Conservation (phyloP, 2,797 vertebrate genomes). For the Gambusia yucatana region DNA sequence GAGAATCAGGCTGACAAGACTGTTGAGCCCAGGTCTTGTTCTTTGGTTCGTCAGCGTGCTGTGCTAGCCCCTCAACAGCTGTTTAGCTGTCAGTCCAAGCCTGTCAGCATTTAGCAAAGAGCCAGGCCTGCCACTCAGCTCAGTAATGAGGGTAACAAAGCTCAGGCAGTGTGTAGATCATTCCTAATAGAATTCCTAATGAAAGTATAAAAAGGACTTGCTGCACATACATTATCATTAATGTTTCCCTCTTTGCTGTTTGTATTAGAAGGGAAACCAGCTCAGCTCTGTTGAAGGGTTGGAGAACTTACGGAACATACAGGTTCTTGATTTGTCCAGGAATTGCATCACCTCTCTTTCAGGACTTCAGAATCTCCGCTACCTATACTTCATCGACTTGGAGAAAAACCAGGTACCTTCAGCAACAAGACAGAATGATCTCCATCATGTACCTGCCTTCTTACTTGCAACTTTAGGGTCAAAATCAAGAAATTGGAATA, state of each 20-base stretch:
- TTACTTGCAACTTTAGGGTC: not conserved
- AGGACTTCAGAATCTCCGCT: slow-evolving; percentile 85
- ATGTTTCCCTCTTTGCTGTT: slow-evolving; percentile 23
- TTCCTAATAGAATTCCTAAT: slow-evolving; percentile 58
- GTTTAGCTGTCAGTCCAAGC: slow-evolving; percentile 73
- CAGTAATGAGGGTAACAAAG: slow-evolving; percentile 37
- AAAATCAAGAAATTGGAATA: not conserved
- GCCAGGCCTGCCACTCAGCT: slow-evolving; percentile 63
- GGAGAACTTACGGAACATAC: slow-evolving; percentile 80
- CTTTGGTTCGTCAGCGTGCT: slow-evolving; percentile 57
- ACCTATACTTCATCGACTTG: slow-evolving; percentile 85
- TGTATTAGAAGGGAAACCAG: slow-evolving; percentile 86
- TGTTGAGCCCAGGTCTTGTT: slow-evolving; percentile 44
- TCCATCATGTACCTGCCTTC: not conserved
- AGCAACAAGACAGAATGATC: not conserved
- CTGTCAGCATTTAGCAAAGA: slow-evolving; percentile 63
- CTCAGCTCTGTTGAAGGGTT: slow-evolving; percentile 85
- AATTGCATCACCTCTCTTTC: slow-evolving; percentile 87
- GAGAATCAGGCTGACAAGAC: slow-evolving; percentile 42
- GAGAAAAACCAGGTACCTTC: slow-evolving; percentile 89
- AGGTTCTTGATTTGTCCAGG: slow-evolving; percentile 86
- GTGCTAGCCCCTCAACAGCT: slow-evolving; percentile 70
- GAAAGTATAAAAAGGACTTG: slow-evolving; percentile 8
- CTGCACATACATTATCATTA: slow-evolving; percentile 14
- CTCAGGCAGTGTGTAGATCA: slow-evolving; percentile 37